These are phyloP conservation scores for Xenopus borealis DNA, from an alignment of 2,113 vertebrate species.

Conservation along the genomic window DNA sequence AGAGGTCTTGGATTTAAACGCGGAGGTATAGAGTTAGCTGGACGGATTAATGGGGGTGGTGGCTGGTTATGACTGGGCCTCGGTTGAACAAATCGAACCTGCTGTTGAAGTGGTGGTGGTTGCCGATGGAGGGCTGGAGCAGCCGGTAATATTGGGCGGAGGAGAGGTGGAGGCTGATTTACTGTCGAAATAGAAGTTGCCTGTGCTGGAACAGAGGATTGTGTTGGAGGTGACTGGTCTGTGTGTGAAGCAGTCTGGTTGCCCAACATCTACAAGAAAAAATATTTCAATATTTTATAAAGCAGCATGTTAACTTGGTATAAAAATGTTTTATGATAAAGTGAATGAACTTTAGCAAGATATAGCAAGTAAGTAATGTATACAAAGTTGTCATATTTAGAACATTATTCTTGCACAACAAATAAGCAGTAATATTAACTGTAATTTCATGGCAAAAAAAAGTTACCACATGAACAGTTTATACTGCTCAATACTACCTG, in stretches of 20 bases:
- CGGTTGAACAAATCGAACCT: slow-evolving; percentile 88
- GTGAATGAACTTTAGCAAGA: not conserved
- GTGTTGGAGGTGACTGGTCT: slow-evolving; percentile 80
- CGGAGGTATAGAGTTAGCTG: slow-evolving; percentile 89
- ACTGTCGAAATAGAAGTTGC: slow-evolving; percentile 71
- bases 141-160: slow-evolving; percentile 86
- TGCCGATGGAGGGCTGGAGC: slow-evolving; percentile 91
- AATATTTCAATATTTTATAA: slow-evolving; percentile 37
- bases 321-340: not conserved
- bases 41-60: slow-evolving; percentile 88
- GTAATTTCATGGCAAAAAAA: not conserved
- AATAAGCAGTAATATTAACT: slow-evolving; percentile 4
- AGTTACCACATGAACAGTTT: not conserved
- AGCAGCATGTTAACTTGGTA: not conserved
- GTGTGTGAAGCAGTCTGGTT: slow-evolving; percentile 77
- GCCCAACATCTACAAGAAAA: slow-evolving; percentile 70
- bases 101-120: slow-evolving; percentile 92
- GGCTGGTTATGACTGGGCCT: slow-evolving; percentile 86
- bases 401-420: not conserved
- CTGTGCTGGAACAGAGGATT: slow-evolving; percentile 70
- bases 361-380: not conserved
- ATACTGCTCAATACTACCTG: slow-evolving; percentile 16
- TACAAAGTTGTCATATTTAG: too few species aligned
- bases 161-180: slow-evolving; percentile 92
- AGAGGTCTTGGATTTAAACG: slow-evolving; percentile 90